Percentiles rank a stretch among this genome's conserved stretches.
Conservation (phyloP, 1,140 invertebrate species). For the Mactra quadrangularis region DNA sequence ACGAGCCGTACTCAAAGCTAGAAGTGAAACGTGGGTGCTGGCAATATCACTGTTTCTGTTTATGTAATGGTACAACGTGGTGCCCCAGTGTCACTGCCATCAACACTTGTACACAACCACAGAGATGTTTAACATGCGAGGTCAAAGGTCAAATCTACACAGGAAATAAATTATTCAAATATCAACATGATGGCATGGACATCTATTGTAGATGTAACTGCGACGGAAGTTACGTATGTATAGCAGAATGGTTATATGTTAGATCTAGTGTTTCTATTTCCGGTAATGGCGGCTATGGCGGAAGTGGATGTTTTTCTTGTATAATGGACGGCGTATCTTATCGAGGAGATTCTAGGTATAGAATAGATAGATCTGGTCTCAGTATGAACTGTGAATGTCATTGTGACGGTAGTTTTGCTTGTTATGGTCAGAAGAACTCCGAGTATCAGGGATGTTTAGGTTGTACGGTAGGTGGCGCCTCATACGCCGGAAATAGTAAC, state of each 20-base stretch:
- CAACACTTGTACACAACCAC: conserved; percentile 36
- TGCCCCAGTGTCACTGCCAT: conserved; percentile 38
- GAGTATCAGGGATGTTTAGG: conserved; percentile 15
- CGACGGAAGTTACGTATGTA: conserved; percentile 47
- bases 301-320: conserved; percentile 44
- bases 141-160: conserved; percentile 4
- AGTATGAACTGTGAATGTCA: conserved; percentile 62
- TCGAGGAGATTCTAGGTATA: conserved; percentile 43
- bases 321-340: conserved; percentile 48
- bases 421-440: conserved; percentile 23
- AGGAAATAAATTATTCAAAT: conserved; percentile 33
- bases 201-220: conserved; percentile 55
- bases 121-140: conserved; percentile 5
- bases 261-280: conserved; percentile 41
- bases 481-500: conserved; percentile 11
- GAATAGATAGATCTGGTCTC: conserved; percentile 51
- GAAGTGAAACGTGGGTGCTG: conserved; percentile 62
- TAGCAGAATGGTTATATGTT: conserved; percentile 45
- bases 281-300: conserved; percentile 29
- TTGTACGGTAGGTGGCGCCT: conserved; percentile 24
- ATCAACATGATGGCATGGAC: conserved; percentile 24
- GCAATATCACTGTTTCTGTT: conserved; percentile 69
- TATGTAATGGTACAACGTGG: conserved; percentile 64
- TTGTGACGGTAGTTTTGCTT: conserved; percentile 57
- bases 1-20: conserved; percentile 51